phyloP scores from a whole-genome alignment of 64 coral and sea anemone species.

The Stichodactyla helianthus region DNA sequence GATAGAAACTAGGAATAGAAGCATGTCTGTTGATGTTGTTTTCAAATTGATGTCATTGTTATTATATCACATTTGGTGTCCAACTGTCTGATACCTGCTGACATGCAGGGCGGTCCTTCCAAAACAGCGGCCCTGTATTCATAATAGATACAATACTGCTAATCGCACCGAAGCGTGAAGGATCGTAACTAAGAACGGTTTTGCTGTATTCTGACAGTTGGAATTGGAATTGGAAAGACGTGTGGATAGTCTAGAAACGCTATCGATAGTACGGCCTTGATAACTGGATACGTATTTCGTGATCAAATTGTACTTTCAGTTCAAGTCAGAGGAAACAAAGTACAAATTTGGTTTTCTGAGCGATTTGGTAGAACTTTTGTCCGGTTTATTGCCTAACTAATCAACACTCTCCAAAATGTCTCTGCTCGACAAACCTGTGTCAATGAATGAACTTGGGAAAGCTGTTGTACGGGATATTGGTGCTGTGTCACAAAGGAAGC shows the following conservation, averaged over 20 bases:
- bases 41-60: neutral
- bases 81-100: neutral
- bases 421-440: conserved; percentile 24
- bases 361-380: neutral
- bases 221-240: neutral
- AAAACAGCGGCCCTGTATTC: neutral
- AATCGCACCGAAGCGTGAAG: neutral
- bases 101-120: neutral
- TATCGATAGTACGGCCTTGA: neutral
- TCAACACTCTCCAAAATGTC: conserved; percentile 21
- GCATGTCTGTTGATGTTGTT: neutral
- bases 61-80: neutral
- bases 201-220: neutral
- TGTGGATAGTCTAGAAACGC: neutral
- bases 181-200: neutral
- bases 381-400: neutral
- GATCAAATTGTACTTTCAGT: neutral
- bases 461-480: conserved; percentile 21
- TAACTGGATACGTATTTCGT: too few relatives aligned
- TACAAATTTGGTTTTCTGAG: neutral
- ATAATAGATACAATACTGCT: neutral
- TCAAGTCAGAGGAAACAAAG: neutral
- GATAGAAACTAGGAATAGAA: neutral
- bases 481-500: conserved; percentile 18
- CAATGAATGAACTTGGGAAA: conserved; percentile 23